Evolutionary conservation across 1,140 invertebrate genomes (phyloP).

Genomic region (Steinernema khuongi): DNA sequence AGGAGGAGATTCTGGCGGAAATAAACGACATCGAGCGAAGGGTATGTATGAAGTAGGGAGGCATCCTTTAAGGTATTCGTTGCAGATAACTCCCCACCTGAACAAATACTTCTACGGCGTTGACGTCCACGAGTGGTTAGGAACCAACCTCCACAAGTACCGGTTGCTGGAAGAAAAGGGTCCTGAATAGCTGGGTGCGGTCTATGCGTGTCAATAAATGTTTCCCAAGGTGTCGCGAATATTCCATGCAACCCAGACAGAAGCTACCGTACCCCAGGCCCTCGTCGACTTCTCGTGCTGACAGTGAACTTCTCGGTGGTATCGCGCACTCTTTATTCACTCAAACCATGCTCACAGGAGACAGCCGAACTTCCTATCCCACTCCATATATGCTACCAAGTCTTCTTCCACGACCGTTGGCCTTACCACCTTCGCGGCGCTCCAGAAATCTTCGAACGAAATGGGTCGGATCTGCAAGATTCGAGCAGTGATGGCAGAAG

Average conservation of each 20-base stretch:
- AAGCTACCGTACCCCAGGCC: too few relatives aligned
- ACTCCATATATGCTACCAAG: slow-evolving; percentile 28
- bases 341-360: slow-evolving; percentile 19
- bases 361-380: slow-evolving; percentile 40
- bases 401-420: slow-evolving; percentile 32
- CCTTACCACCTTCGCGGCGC: slow-evolving; percentile 26
- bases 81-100: background rate
- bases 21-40: background rate
- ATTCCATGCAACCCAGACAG: too few relatives aligned
- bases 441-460: slow-evolving; percentile 22
- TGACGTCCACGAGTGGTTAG: background rate
- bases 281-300: too few relatives aligned
- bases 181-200: too few relatives aligned
- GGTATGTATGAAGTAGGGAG: background rate
- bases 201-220: too few relatives aligned
- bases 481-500: background rate
- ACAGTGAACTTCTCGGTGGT: too few relatives aligned
- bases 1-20: background rate
- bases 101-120: background rate
- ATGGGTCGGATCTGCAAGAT: slow-evolving; percentile 35
- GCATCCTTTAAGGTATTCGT: background rate
- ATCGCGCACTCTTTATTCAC: too few relatives aligned
- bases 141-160: background rate
- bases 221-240: too few relatives aligned
- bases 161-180: background rate